phyloP scores from a whole-genome alignment of 64 coral and sea anemone species.

The Stichodactyla helianthus region DNA sequence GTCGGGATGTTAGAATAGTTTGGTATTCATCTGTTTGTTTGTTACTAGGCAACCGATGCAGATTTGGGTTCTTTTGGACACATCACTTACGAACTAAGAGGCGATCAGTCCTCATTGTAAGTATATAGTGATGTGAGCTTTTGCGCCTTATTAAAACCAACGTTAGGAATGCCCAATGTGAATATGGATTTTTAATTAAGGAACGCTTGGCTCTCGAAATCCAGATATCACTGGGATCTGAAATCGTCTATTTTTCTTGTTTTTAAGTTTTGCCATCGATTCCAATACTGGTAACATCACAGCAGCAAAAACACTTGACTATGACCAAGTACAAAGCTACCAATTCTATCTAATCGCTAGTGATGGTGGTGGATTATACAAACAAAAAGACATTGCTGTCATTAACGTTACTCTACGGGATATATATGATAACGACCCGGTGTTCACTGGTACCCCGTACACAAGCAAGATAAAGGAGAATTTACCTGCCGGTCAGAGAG shows the following conservation, averaged over 20 bases:
- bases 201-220: too few species aligned
- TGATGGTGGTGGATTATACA: constrained; percentile 44
- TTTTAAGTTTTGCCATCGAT: constrained; percentile 36
- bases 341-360: constrained; percentile 35
- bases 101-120: constrained; percentile 47
- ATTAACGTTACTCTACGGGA: constrained; percentile 24
- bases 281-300: constrained; percentile 32
- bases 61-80: constrained; percentile 65
- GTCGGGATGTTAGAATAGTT: too few species aligned
- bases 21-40: background rate
- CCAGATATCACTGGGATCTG: too few species aligned
- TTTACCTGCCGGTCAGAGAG: background rate
- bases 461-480: constrained; percentile 34
- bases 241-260: background rate
- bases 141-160: too few species aligned
- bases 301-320: constrained; percentile 41
- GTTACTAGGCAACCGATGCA: constrained; percentile 60
- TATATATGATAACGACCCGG: constrained; percentile 47
- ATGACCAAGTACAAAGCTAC: constrained; percentile 13
- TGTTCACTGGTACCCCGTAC: constrained; percentile 39
- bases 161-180: too few species aligned
- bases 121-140: background rate
- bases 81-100: constrained; percentile 58
- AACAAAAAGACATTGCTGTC: constrained; percentile 5
- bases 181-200: too few species aligned